Base-by-base conservation (phyloP, 2,888 invertebrate species). In the Drosophila mercatorum region DNA sequence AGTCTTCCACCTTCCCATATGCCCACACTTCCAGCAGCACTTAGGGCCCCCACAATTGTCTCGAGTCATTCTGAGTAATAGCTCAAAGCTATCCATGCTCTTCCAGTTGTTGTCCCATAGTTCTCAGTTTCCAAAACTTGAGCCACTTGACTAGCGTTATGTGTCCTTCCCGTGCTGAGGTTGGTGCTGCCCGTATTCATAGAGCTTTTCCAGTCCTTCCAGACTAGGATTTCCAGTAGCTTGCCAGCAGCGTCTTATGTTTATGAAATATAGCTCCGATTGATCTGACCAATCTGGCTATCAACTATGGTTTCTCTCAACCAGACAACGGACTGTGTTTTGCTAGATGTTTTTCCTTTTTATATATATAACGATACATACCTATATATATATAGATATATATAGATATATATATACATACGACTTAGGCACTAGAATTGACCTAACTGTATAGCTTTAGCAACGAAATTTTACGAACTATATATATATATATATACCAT, bases 401-500 rank as follows among this genome's bases (percentile, higher is more conserved):
- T 55, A 55, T n/a, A n/a, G n/a, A n/a, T n/a, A 53, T 40, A 55
- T 55, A 40, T 26, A 53, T 55, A 55, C 40, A 31, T 70, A 61
- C 36, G 63, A 75, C 75, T 67, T 75, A 75, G 53, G 66, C 65
- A 64, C 75, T 52, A 36, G 5, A 6, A 3, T 44, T 22, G 71
- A 38, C 55, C 75, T 55, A 41, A 58, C 66, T 55, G 59, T 22
- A 74, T 79, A 77, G 77, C 77, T 79, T 77, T 70, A 78, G 76
- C 31, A 66, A 60, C 66, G 70, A 79, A 66, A 59, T 66, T 77
- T 66, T 77, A 88, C 76, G 84, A 80, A 83, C 49, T 34, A 60
- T 77, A 83, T 80, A 85, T 68, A 80, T 68, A 80, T 17, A 17
- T 44, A 59, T 75, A 84, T 73, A 82, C 66, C 56, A 60, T 52